A percentile compares a stretch with the other conserved stretches of the same genome.
Evolutionary conservation across 1,140 invertebrate genomes (phyloP).

Genomic region (Diorhabda carinulata): DNA sequence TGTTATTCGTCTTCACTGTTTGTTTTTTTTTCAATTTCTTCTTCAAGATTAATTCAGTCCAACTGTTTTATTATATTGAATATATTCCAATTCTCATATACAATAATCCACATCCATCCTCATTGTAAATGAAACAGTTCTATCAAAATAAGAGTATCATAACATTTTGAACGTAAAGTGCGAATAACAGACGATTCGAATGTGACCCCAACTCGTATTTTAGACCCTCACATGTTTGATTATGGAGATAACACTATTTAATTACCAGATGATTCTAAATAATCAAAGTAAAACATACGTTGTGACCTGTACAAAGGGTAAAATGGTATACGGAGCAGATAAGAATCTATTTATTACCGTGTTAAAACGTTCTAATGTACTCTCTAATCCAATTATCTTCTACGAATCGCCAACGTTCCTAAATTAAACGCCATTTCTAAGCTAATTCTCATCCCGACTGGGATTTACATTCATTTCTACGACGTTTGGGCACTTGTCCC

Average conservation of each 20-base stretch:
- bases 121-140: too few species aligned
- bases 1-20: too few species aligned
- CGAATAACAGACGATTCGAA: too few species aligned
- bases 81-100: too few species aligned
- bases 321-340: slow-evolving; percentile 22
- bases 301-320: slow-evolving; percentile 18
- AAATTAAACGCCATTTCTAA: slow-evolving; percentile 30
- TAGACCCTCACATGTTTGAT: background rate
- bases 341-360: slow-evolving; percentile 30
- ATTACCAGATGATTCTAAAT: background rate
- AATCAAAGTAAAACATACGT: background rate
- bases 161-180: too few species aligned
- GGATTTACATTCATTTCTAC: slow-evolving; percentile 2
- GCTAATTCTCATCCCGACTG: slow-evolving; percentile 21
- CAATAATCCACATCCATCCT: too few species aligned
- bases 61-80: too few species aligned
- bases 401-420: slow-evolving; percentile 21
- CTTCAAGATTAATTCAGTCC: too few species aligned
- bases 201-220: too few species aligned
- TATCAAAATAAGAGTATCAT: too few species aligned
- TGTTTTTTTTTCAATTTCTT: too few species aligned
- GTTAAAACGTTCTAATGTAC: slow-evolving; percentile 28
- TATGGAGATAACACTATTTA: background rate
- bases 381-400: slow-evolving; percentile 29
- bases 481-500: background rate